Base-by-base conservation (phyloP, 2,888 invertebrate genomes). In the Tuberolachnus salignus region DNA sequence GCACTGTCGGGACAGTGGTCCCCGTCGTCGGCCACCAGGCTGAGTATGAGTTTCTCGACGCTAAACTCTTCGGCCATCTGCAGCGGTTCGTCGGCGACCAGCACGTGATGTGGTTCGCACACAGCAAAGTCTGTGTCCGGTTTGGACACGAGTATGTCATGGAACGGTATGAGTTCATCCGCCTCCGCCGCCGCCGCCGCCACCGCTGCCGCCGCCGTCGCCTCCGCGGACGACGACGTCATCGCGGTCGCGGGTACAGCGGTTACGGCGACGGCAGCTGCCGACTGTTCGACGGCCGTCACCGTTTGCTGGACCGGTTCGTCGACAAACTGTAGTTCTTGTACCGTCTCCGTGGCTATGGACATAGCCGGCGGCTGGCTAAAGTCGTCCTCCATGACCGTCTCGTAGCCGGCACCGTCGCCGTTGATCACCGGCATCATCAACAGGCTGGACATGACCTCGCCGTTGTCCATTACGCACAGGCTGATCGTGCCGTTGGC, bases 381-480 rank as follows among this genome's bases (percentile, higher is more conserved):
- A 13, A 67, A 71, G 42, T 81, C 81, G 63, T 81, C 81, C 61
- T 81, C 74, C 57, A 55, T 59, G 23, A 81, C 80, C 64, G 80
- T 64, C 59, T 81, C 81, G 67, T 59, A 81, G n/a, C 81, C 80
- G 55, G 63, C 81, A 19, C 74, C 81, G n/a, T 74, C 81, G 23
- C 74, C 81, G 21, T 74, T 66, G 61, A 81, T 81, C 49, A 81
- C 80, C 42, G 81, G 80, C 55, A 74, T 73, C 61, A 81, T 78
- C 19, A 80, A 59, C 23, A 81, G 42, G 44, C 81, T 81, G 64
- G 81, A 61, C 57, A 81, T 81, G 23, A 81, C 80, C 66, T 81
- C 81, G 46, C 81, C 81, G 53, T 81, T 81, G 66, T 81, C 81
- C 46, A 81, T 72, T n/a, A 81, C 80, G 59, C 81, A 81, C 75